A percentile compares a stretch with the other conserved stretches of the same genome.
These are phyloP conservation scores for Drosophila repleta DNA, from an alignment of 1,140 invertebrate genomes.

Conservation along the genomic window DNA sequence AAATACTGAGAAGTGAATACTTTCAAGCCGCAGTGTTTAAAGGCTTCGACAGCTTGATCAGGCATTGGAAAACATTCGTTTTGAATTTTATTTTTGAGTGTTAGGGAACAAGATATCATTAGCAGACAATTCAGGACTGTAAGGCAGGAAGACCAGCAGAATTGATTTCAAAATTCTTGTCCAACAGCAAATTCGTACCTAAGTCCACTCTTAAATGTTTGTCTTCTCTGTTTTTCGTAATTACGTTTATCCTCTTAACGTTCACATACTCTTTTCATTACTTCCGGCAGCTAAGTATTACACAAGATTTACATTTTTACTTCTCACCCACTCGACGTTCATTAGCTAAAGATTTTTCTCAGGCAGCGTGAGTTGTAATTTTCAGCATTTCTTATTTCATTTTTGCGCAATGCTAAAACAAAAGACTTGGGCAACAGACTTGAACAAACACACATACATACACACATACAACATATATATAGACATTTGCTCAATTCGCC, in stretches of 20 bases:
- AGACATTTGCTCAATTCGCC: constrained; percentile 10
- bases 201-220: neutral
- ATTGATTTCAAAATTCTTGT: neutral
- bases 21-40: no score
- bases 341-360: constrained; percentile 35
- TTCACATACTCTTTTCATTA: constrained; percentile 15
- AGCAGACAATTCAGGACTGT: no score
- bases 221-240: neutral
- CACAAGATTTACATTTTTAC: constrained; percentile 29
- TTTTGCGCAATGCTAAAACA: constrained; percentile 37
- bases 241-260: constrained; percentile 14
- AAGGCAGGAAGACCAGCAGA: neutral
- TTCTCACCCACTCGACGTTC: constrained; percentile 39
- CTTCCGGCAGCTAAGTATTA: constrained; percentile 43
- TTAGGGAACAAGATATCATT: no score
- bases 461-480: constrained; percentile 6
- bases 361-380: constrained; percentile 29
- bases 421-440: constrained; percentile 62
- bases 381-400: constrained; percentile 40
- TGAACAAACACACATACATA: constrained; percentile 15
- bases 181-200: neutral
- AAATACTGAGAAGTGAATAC: no score
- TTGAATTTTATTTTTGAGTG: no score
- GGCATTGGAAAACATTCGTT: no score
- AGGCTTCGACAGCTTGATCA: no score